Evolutionary conservation across 1,140 invertebrate species (phyloP).

Genomic region (Andricus grossulariae): DNA sequence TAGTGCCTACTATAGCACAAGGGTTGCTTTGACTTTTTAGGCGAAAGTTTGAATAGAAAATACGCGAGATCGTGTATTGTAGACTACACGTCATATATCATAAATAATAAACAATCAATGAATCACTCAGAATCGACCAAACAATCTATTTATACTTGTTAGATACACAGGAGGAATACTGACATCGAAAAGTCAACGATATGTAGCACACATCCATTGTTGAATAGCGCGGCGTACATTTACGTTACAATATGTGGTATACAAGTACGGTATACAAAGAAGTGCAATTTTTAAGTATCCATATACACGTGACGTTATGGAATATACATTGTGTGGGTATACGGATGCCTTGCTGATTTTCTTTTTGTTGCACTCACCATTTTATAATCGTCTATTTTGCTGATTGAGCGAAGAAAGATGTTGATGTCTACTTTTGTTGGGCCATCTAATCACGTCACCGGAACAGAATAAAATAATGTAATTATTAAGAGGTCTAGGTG

Average conservation of each 20-base stretch:
- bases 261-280: conserved; percentile 68
- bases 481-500: conserved; percentile 42
- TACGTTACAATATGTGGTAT: conserved; percentile 57
- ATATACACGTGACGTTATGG: conserved; percentile 69
- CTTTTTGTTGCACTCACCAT: conserved; percentile 89
- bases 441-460: conserved; percentile 78
- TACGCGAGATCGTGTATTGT: conserved; percentile 49
- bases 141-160: conserved; percentile 57
- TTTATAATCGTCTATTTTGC: conserved; percentile 99
- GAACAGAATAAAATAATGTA: conserved; percentile 72
- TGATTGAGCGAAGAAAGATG: conserved; percentile 96
- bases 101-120: conserved; percentile 49
- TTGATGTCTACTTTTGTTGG: conserved; percentile 91
- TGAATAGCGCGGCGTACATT: conserved; percentile 58
- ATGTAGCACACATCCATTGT: conserved; percentile 70
- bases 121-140: conserved; percentile 66
- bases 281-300: conserved; percentile 66
- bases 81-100: conserved; percentile 43
- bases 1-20: not conserved
- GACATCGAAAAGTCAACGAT: conserved; percentile 71
- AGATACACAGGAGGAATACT: conserved; percentile 61
- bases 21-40: not conserved
- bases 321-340: conserved; percentile 70
- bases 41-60: conserved; percentile 49
- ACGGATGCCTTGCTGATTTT: conserved; percentile 67